These are phyloP conservation scores for Oryzias sinensis DNA, from an alignment of 2,797 vertebrate genomes.

Conservation along the genomic window DNA sequence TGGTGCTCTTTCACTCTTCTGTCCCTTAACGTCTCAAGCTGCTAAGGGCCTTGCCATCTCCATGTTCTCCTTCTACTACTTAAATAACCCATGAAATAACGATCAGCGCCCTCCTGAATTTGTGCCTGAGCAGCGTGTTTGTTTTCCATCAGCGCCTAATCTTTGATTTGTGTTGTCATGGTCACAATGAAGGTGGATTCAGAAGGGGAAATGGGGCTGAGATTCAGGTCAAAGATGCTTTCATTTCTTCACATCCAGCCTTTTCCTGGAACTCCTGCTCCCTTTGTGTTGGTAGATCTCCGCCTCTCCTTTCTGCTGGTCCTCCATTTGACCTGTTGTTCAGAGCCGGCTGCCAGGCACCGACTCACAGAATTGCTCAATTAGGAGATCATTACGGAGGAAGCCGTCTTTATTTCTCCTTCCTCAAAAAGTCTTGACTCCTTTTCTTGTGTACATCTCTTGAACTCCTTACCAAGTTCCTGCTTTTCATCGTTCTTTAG, in stretches of 20 bases:
- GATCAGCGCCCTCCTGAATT: not conserved
- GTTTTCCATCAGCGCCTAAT: not conserved
- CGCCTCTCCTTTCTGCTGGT: constrained; percentile 35
- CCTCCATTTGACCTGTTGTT: constrained; percentile 50
- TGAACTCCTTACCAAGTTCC: constrained; percentile 11
- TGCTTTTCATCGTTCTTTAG: not conserved
- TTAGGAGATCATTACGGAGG: constrained; percentile 65
- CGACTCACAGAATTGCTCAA: constrained; percentile 65
- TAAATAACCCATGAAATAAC: constrained; percentile 79
- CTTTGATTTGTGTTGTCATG: not conserved
- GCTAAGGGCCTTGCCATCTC: constrained; percentile 31
- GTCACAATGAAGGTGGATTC: constrained; percentile 31
- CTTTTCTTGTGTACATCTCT: constrained; percentile 33
- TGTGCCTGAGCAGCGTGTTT: too few relatives aligned
- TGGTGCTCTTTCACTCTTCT: constrained; percentile 12
- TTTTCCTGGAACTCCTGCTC: constrained; percentile 47
- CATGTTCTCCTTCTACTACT: constrained; percentile 63
- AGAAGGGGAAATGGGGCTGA: constrained; percentile 25
- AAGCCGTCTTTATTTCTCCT: constrained; percentile 21
- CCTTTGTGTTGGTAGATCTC: constrained; percentile 49
- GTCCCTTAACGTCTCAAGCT: constrained; percentile 20
- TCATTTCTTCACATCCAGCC: constrained; percentile 69
- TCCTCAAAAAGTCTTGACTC: constrained; percentile 22
- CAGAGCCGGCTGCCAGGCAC: constrained; percentile 40
- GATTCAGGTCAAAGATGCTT: constrained; percentile 49